These are phyloP conservation scores for Epirrhoe alternata DNA, from an alignment of 2,888 invertebrate species.

Conservation along the genomic window DNA sequence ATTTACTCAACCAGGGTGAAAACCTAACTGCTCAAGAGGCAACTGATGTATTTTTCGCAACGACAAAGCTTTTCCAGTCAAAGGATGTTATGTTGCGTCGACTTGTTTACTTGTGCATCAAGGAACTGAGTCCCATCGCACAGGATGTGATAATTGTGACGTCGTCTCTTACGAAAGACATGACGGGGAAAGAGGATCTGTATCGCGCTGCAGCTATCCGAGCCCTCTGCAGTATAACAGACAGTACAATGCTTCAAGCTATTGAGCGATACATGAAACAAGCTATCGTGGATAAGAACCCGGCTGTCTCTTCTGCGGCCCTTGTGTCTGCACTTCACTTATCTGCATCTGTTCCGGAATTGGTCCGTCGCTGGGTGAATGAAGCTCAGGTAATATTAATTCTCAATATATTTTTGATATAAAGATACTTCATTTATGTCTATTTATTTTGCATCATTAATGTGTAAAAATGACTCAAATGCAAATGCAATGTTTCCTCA, in stretches of 20 bases:
- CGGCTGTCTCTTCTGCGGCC: constrained; percentile 98
- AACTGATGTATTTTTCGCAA: constrained; percentile 99
- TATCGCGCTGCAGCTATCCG: constrained; percentile 97
- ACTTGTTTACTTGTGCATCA: constrained; percentile 97
- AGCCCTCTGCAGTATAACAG: constrained; percentile 98
- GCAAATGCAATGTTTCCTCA: too few relatives aligned
- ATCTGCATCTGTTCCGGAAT: constrained; percentile 92
- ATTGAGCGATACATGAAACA: constrained; percentile 99
- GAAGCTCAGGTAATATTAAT: constrained; percentile 91
- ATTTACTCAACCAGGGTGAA: constrained; percentile 98
- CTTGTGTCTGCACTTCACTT: constrained; percentile 95
- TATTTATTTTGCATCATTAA: constrained; percentile 2
- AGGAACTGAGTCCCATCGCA: constrained; percentile 96
- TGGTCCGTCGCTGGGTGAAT: constrained; percentile 99
- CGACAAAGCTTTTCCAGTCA: constrained; percentile 99
- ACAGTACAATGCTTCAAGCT: constrained; percentile 96
- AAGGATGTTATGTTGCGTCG: constrained; percentile 97
- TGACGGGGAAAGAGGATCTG: constrained; percentile 97
- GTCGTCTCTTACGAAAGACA: constrained; percentile 97
- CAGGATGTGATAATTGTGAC: constrained; percentile 99
- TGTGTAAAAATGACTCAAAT: too few relatives aligned
- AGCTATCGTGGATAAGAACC: constrained; percentile 98
- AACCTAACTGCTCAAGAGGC: constrained; percentile 96
- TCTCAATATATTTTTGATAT: too few relatives aligned
- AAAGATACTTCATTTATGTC: too few relatives aligned